Conservation (phyloP, 2,113 vertebrate genomes). For the Gambusia holbrooki region DNA sequence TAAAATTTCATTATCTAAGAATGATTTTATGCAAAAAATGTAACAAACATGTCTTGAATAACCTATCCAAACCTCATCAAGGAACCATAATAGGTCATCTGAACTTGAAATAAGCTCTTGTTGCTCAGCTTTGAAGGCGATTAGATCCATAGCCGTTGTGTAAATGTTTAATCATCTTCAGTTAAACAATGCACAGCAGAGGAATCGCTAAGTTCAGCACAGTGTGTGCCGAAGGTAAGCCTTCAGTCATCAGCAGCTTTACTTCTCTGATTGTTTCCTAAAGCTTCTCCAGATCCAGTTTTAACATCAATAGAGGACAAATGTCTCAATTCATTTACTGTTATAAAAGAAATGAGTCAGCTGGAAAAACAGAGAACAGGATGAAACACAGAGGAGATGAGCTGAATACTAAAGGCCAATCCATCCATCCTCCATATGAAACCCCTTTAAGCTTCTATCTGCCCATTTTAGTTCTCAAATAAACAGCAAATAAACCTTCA, state of each 20-base stretch:
- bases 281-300: neutral
- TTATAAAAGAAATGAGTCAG: neutral
- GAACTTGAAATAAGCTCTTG: slow-evolving; percentile 2
- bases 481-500: too few species aligned
- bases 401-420: neutral
- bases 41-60: too few species aligned
- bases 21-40: too few species aligned
- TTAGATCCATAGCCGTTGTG: neutral
- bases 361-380: neutral
- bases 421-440: too few species aligned
- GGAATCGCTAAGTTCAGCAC: neutral
- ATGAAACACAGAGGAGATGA: neutral
- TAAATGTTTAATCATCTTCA: slow-evolving; percentile 15
- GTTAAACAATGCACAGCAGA: slow-evolving; percentile 7
- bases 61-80: too few species aligned
- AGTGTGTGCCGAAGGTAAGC: slow-evolving; percentile 2
- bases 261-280: neutral
- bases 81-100: slow-evolving; percentile 4
- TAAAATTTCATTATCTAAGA: too few species aligned
- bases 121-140: neutral
- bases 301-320: neutral
- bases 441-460: too few species aligned
- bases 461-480: too few species aligned
- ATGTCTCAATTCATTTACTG: slow-evolving; percentile 8
- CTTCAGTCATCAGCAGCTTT: neutral